Evolutionary conservation across 23 tunicate species (phyloP), one percentile per base, ranked within the genome.

Genomic region (Trididemnum nubilum): DNA sequence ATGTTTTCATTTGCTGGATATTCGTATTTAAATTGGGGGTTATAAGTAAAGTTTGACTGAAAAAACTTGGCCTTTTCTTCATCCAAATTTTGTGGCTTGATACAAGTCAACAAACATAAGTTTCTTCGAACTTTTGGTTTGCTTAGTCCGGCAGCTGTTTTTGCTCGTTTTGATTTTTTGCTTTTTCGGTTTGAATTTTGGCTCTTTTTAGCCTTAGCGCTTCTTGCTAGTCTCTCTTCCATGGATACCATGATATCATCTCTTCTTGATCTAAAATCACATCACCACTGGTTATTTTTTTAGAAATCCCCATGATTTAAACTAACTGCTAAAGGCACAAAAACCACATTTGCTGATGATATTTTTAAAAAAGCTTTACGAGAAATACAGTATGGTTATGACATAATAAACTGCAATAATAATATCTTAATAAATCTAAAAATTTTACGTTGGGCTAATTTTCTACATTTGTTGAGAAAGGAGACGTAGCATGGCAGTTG

Each of bases 71-170:
- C 35, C 57, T 92, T 92, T 78, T 92, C 92, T 33, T 78, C 76
- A 26, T 92, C 97, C 22, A 92, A 61, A 77, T 92, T 92, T 72
- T 74, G 77, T 26, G 97, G 97, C 73, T 87, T 83, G n/a, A 92
- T 83, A 22, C 85, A 81, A 23, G 91, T 73, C 5, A 87, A 36
- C 44, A 87, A 60, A 64, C 91, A 87, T 9, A 74, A 35, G 34
- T 66, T 57, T 33, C 58, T 57, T 34, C 35, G 52, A 35, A 27
- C 32, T 34, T 72, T 65, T 5, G 49, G 26, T 76, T 65, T 85
- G 28, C 27, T 39, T n/a, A n/a, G n/a, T 29, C 26, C 71, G 37
- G 44, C 36, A 18, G 63, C 73, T 21, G 86, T 49, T 67, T 57
- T 83, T n/a, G 85, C 64, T 65, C 76, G 32, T 60, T 30, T 51